These are phyloP conservation scores for Clarias laeviceps DNA, from an alignment of 2,797 vertebrate species.

Conservation along the genomic window DNA sequence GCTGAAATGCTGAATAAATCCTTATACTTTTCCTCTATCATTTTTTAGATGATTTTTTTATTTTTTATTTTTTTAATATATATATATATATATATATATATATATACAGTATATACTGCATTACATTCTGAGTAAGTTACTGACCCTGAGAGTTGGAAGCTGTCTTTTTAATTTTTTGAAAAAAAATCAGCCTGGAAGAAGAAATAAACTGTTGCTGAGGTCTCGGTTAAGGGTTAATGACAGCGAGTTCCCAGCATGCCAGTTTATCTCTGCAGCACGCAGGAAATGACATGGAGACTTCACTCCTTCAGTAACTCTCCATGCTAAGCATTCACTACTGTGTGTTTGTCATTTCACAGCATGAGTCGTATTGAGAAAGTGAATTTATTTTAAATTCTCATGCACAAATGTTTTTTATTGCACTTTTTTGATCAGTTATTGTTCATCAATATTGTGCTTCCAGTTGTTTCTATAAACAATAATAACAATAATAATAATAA, in stretches of 20 bases:
- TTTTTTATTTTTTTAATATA: neutral
- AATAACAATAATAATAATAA: too few relatives aligned
- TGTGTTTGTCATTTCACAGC: neutral
- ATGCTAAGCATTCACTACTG: neutral
- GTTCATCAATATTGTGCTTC: neutral
- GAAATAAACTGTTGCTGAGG: conserved; percentile 16
- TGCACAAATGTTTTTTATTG: neutral
- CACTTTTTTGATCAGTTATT: neutral
- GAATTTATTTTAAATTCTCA: neutral
- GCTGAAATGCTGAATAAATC: neutral
- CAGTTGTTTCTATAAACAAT: too few relatives aligned
- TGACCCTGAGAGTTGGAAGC: neutral
- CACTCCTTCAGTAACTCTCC: neutral
- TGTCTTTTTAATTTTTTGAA: neutral
- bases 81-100: too few relatives aligned
- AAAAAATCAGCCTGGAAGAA: neutral
- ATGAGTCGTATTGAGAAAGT: neutral
- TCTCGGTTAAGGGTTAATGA: conserved; percentile 25
- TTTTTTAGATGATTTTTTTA: neutral
- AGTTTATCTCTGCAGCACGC: conserved; percentile 7
- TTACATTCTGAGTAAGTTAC: neutral
- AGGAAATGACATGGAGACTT: neutral
- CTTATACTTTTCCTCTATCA: neutral
- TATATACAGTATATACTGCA: too few relatives aligned
- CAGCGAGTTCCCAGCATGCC: neutral